Conservation (phyloP, 2,797 vertebrate species). For the Poeciliopsis presidionis region DNA sequence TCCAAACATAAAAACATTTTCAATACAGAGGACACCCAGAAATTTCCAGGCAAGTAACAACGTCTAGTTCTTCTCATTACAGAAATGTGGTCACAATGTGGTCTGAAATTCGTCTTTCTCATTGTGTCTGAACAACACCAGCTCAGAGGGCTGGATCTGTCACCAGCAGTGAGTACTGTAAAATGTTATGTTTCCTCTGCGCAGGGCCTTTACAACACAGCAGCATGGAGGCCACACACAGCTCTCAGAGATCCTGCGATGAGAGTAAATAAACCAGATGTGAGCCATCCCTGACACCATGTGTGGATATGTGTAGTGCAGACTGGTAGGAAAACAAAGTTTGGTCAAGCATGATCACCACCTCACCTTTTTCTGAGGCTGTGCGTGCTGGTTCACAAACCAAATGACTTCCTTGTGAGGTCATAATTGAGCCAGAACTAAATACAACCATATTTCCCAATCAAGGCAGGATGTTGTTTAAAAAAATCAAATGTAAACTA, state of each 20-base stretch:
- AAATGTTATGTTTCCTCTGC: constrained; percentile 80
- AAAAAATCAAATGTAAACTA: not conserved
- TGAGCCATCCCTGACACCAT: constrained; percentile 78
- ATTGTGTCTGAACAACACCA: constrained; percentile 52
- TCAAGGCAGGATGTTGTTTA: not conserved
- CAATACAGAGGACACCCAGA: not conserved
- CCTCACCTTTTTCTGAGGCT: constrained; percentile 47
- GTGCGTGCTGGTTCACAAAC: constrained; percentile 20
- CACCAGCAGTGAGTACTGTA: constrained; percentile 69
- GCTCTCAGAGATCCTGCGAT: constrained; percentile 76
- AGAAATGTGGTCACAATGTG: constrained; percentile 12
- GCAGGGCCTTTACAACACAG: constrained; percentile 80
- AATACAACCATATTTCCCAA: constrained; percentile 10
- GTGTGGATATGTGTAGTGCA: constrained; percentile 71
- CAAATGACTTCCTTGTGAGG: constrained; percentile 23
- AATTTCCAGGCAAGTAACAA: not conserved
- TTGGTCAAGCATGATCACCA: constrained; percentile 62
- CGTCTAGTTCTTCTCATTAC: constrained; percentile 9
- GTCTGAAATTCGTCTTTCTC: constrained; percentile 32
- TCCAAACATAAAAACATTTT: constrained; percentile 12
- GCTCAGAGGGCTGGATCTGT: constrained; percentile 68
- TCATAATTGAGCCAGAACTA: constrained; percentile 17
- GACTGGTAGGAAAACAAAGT: constrained; percentile 70
- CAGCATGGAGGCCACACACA: constrained; percentile 85
- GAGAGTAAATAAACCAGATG: constrained; percentile 88